phyloP scores from a whole-genome alignment of 2,888 invertebrate genomes.

The Clitarchus hookeri region DNA sequence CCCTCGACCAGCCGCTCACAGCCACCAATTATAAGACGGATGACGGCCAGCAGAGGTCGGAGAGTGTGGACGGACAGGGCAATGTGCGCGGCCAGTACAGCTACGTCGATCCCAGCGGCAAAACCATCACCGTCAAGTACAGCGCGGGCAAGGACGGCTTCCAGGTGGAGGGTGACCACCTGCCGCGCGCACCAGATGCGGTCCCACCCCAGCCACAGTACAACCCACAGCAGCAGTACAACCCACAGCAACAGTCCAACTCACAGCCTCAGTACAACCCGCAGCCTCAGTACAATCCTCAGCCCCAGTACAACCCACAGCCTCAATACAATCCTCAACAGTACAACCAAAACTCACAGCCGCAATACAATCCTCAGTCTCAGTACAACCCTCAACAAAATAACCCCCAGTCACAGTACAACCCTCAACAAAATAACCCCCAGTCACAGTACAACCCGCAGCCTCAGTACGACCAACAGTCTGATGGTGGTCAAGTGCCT shows the following conservation, averaged over 20 bases:
- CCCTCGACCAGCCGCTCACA: constrained; percentile 38
- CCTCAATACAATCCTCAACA: constrained; percentile 39
- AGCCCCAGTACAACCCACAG: constrained; percentile 39
- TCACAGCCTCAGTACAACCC: constrained; percentile 55
- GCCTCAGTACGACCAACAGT: constrained; percentile 27
- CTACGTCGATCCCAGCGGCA: constrained; percentile 69
- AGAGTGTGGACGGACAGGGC: constrained; percentile 40
- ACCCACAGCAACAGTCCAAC: constrained; percentile 35
- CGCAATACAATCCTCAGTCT: constrained; percentile 56
- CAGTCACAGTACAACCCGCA: constrained; percentile 31
- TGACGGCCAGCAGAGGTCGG: constrained; percentile 41
- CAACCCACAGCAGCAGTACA: constrained; percentile 37
- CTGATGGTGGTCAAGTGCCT: constrained; percentile 7
- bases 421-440: constrained; percentile 31
- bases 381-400: constrained; percentile 59
- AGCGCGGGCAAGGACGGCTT: constrained; percentile 51
- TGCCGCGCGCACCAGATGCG: constrained; percentile 32
- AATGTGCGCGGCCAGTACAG: constrained; percentile 49
- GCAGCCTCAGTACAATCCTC: constrained; percentile 36
- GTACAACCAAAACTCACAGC: constrained; percentile 23
- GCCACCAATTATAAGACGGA: constrained; percentile 35
- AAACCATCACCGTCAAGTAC: constrained; percentile 66
- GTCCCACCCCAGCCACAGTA: background rate
- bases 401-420: constrained; percentile 55
- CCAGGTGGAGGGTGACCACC: constrained; percentile 43